phyloP scores from a whole-genome alignment of 2,888 invertebrate genomes.

The Ptilodon capucinus region DNA sequence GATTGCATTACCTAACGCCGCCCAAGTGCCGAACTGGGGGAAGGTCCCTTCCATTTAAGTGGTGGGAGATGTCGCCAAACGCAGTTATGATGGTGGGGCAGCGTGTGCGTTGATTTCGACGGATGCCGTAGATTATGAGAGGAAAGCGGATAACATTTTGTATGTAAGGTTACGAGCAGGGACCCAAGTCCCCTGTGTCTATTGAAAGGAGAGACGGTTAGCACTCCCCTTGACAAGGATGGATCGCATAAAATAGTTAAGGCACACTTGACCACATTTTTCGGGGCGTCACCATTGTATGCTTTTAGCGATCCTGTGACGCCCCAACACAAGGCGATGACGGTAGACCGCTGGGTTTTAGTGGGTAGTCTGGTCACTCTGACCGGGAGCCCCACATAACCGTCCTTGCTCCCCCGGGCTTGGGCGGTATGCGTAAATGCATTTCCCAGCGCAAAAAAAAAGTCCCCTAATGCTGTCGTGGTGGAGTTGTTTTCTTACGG shows the following conservation, averaged over 20 bases:
- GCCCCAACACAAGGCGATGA: too few relatives aligned
- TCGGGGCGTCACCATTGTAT: too few relatives aligned
- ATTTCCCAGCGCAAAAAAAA: too few relatives aligned
- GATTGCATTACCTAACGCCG: slow-evolving; percentile 28
- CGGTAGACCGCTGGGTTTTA: too few relatives aligned
- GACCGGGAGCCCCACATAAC: too few relatives aligned
- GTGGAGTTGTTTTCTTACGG: too few relatives aligned
- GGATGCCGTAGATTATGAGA: slow-evolving; percentile 37
- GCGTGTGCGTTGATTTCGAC: slow-evolving; percentile 49
- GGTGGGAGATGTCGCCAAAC: slow-evolving; percentile 72
- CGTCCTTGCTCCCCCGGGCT: too few relatives aligned
- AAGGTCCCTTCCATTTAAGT: slow-evolving; percentile 61
- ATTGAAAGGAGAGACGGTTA: slow-evolving; percentile 99
- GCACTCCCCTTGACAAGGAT: slow-evolving; percentile 98
- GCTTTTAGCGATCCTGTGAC: too few relatives aligned
- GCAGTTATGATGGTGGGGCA: slow-evolving; percentile 57
- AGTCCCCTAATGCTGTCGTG: too few relatives aligned
- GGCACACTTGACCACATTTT: slow-evolving; percentile 63
- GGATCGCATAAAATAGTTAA: slow-evolving; percentile 76
- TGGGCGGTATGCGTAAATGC: too few relatives aligned
- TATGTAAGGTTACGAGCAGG: neutral
- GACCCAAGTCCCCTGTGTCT: too few relatives aligned
- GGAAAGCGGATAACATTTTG: slow-evolving; percentile 17
- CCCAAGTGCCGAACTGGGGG: slow-evolving; percentile 27
- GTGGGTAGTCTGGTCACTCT: too few relatives aligned